phyloP scores from a whole-genome alignment of 2,888 invertebrate genomes.

The Peribatodes rhomboidaria region DNA sequence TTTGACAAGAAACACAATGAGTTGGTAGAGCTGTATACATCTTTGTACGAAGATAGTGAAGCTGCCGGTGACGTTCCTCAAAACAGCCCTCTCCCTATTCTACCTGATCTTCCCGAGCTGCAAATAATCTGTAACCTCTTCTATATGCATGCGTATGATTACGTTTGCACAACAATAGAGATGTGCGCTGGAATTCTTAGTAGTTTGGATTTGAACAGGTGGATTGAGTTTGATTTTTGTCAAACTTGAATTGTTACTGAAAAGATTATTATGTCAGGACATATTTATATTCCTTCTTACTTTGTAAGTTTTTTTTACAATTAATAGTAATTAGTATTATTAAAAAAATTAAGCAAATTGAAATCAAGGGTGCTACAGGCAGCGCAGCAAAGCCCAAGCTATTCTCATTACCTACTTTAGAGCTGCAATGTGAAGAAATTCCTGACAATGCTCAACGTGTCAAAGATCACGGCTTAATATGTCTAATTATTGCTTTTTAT shows the following conservation, averaged over 20 bases:
- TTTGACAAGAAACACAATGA: slow-evolving; percentile 66
- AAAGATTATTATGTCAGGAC: too few species aligned
- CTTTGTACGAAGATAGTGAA: slow-evolving; percentile 1
- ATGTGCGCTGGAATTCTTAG: slow-evolving; percentile 71
- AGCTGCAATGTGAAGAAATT: too few species aligned
- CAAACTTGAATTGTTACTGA: slow-evolving; percentile 22
- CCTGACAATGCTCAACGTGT: too few species aligned
- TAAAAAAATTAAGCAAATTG: too few species aligned
- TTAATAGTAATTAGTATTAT: too few species aligned
- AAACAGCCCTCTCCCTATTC: neutral
- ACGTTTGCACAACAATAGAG: slow-evolving; percentile 66
- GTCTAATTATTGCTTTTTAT: too few species aligned
- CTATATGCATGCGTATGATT: slow-evolving; percentile 66
- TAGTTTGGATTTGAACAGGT: slow-evolving; percentile 75
- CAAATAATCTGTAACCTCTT: slow-evolving; percentile 62
- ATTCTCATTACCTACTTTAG: too few species aligned
- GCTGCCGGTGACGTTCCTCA: slow-evolving; percentile 8
- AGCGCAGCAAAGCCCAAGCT: too few species aligned
- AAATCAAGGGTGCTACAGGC: too few species aligned
- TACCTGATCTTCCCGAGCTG: slow-evolving; percentile 35
- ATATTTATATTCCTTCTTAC: too few species aligned
- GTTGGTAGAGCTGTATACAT: slow-evolving; percentile 46
- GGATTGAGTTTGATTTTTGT: slow-evolving; percentile 80
- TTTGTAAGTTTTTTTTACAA: too few species aligned
- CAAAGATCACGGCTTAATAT: too few species aligned